Evolutionary conservation across 2,113 vertebrate species (phyloP), one percentile per base, ranked within the genome.

Genomic region (Gulo gulo): DNA sequence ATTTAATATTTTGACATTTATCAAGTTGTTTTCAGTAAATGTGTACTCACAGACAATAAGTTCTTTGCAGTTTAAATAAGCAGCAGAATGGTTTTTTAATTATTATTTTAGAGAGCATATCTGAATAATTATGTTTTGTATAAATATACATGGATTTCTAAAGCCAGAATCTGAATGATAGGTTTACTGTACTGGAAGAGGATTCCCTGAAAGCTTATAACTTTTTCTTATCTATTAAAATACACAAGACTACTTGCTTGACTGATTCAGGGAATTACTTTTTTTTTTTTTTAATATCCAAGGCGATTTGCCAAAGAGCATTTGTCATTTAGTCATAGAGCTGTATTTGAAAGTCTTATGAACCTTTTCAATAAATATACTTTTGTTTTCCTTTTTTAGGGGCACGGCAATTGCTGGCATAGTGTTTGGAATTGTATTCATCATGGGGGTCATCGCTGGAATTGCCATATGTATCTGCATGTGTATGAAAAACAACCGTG

Each of bases 361-460:
- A 65, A 29, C 2, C 61, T 82, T 82, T 61, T 18, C 34, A 47
- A n/a, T 76, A 47, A 96, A 61, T 24, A 21, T 39, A 0, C 94
- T 36, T 98, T 81, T 98, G 31, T 94, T 55, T 97, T 98, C 45
- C 88, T 79, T 88, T 98, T 91, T 42, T 97, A 99, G 99, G 97
- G 99, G 99, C 96, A 99, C 99, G 0, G 99, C 99, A 0, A 99
- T 99, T 98, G 99, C 99, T 0, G 99, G 99, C 21, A 99, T 99
- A 20, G 99, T 99, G 90, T 99, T 99, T 3, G 99, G 99, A 18
- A 99, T 99, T 52, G 99, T 99, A 34, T 99, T 99, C 96, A 98
- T 99, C 98, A 99, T 99, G 99, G 99, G 99, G 5, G 99, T 99
- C 34, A 98, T 99, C 93, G 99, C 99, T 0, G 99, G 99, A 23